phyloP scores from a whole-genome alignment of 53 echinoderm and acorn worm genomes.

The Hippasteria phrygiana region DNA sequence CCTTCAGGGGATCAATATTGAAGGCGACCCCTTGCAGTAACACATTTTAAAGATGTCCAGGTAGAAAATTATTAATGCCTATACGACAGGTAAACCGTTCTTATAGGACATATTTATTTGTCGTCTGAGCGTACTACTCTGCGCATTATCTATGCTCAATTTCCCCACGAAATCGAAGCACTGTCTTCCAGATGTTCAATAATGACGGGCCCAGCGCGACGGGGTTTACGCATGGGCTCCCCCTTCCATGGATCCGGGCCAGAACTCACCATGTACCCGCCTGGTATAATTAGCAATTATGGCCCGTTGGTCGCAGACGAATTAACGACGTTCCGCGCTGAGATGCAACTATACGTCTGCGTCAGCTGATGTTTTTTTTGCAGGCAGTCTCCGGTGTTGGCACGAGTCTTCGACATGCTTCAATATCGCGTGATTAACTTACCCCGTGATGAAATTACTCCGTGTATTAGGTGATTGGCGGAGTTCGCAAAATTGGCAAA shows the following conservation, averaged over 20 bases:
- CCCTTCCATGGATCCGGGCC: background rate
- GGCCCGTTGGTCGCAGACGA: constrained; percentile 12
- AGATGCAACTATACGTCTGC: background rate
- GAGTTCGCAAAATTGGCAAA: too few species aligned
- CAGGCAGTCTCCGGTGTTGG: background rate
- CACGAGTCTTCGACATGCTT: too few species aligned
- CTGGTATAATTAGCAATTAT: constrained; percentile 20
- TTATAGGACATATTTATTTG: too few species aligned
- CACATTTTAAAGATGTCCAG: too few species aligned
- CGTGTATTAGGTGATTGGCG: too few species aligned
- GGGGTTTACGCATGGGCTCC: background rate
- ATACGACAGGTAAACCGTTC: too few species aligned
- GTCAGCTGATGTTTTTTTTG: background rate
- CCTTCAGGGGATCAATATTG: too few species aligned
- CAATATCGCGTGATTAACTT: background rate
- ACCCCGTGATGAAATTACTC: background rate
- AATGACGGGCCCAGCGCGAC: background rate
- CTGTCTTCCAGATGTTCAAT: background rate
- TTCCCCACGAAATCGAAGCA: background rate
- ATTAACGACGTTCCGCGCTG: background rate
- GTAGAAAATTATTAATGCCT: too few species aligned
- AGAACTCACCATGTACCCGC: background rate
- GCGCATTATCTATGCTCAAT: background rate
- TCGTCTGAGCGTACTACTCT: too few species aligned
- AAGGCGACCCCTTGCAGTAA: too few species aligned